Evolutionary conservation across 1,140 invertebrate species (phyloP), one percentile per base, ranked within the genome.

Genomic region (Triops longicaudatus): DNA sequence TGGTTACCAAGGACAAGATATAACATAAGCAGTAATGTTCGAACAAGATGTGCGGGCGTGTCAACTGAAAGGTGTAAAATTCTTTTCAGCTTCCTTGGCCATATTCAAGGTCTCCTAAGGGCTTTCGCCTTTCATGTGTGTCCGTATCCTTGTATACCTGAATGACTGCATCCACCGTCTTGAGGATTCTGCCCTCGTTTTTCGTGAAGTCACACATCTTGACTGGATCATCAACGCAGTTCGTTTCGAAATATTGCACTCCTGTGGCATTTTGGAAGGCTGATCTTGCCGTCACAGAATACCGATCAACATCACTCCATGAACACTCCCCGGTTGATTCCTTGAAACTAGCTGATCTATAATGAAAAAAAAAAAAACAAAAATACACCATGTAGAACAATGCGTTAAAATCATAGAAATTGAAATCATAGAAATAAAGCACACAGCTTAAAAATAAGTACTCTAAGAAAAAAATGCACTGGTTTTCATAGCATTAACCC

Each of bases 121-220:
- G 14, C 22, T 63, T 63, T 6, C 50, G 17, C 50, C 50, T 63
- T 63, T 63, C 50, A 63, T n/a, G 50, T 17, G 50, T 63, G 31
- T 37, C 31, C 31, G 31, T 63, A 6, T 63, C 50, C 22, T 22
- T 37, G 14, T 76, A 1, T 81, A 81, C 81, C 80, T 86, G 83
- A 76, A 82, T 83, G 1, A 88, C 84, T 6, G 85, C 83, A 77
- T 87, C 87, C 0, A 87, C 87, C 0, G 87, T 87, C 79, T 87
- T 87, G 73, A 87, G 80, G 10, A 87, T 85, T 31, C 83, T 80
- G 10, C 84, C 83, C 14, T 83, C 81, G 72, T 86, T 80, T 71
- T 83, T 83, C 43, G 83, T 82, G 80, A 88, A 88, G 79, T 88
- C 87, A 77, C 87, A 88, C 78, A 87, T 84, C 74, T 83, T 84